Conservation (phyloP, 2,888 invertebrate genomes). For the Uloborus plumipes region DNA sequence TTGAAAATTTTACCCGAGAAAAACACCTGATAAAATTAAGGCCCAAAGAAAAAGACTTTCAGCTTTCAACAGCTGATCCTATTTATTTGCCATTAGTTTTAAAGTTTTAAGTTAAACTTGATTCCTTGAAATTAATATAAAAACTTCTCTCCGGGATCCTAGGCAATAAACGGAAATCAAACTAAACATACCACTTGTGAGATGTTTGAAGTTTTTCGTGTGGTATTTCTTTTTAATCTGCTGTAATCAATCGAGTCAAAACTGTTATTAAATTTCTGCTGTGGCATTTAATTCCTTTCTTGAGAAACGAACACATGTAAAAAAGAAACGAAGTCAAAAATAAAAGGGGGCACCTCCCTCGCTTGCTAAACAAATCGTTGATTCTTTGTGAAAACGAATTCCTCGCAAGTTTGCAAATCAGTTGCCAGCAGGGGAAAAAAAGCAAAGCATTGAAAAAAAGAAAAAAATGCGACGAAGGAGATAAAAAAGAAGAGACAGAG, state of each 20-base stretch:
- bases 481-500: slow-evolving; percentile 24
- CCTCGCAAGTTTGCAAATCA: slow-evolving; percentile 62
- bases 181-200: no score
- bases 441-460: slow-evolving; percentile 25
- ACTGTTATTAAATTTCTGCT: slow-evolving; percentile 57
- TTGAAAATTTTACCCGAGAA: no score
- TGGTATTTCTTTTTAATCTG: slow-evolving; percentile 50
- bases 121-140: no score
- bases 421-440: slow-evolving; percentile 45
- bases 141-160: no score
- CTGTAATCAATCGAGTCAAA: slow-evolving; percentile 57
- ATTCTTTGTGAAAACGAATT: slow-evolving; percentile 64
- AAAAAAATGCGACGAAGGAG: slow-evolving; percentile 29
- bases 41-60: no score
- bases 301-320: slow-evolving; percentile 14
- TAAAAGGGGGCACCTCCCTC: slow-evolving; percentile 21
- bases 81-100: no score
- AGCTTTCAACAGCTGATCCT: no score
- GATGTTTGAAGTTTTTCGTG: neutral
- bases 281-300: slow-evolving; percentile 52
- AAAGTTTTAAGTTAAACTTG: no score
- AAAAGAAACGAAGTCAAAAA: slow-evolving; percentile 14
- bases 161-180: no score
- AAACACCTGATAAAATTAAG: no score
- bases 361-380: slow-evolving; percentile 58